These are phyloP conservation scores for Aegithalos caudatus DNA, from an alignment of 2,113 vertebrate species.

Conservation along the genomic window DNA sequence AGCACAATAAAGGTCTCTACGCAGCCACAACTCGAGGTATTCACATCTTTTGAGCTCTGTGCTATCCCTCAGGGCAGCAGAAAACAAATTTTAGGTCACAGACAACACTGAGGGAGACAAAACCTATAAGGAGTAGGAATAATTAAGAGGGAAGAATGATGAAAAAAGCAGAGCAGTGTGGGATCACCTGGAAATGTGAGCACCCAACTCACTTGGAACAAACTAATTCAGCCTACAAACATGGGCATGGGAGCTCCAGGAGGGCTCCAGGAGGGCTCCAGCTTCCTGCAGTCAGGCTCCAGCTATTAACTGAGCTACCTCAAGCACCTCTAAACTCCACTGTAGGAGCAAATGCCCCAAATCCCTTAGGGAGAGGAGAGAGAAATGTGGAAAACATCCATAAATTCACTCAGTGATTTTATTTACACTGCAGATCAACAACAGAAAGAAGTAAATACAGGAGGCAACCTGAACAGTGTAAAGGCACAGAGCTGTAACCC, in stretches of 20 bases:
- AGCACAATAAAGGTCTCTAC: not conserved
- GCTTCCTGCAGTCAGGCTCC: not conserved
- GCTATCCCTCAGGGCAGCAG: not conserved
- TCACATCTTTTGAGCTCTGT: not conserved
- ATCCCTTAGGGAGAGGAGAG: not conserved
- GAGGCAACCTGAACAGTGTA: not conserved
- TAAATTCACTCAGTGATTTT: not conserved
- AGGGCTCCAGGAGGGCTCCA: not conserved
- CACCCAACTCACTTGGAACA: not conserved
- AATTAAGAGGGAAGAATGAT: not conserved
- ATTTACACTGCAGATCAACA: not conserved
- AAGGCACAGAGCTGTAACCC: not conserved
- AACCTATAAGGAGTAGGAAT: not conserved
- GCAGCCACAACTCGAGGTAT: not conserved
- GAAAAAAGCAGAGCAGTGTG: not conserved
- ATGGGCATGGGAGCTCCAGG: not conserved
- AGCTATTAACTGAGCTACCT: not conserved
- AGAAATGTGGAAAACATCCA: not conserved
- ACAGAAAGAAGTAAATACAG: not conserved
- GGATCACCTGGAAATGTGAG: not conserved
- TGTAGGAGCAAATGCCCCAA: not conserved
- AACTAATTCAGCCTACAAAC: not conserved
- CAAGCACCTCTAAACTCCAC: not conserved
- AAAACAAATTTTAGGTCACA: not conserved
- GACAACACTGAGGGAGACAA: not conserved